A percentile compares a stretch with the other conserved stretches of the same genome.
phyloP scores from a whole-genome alignment of 2,113 vertebrate genomes.

The Rousettus leschenaultii region DNA sequence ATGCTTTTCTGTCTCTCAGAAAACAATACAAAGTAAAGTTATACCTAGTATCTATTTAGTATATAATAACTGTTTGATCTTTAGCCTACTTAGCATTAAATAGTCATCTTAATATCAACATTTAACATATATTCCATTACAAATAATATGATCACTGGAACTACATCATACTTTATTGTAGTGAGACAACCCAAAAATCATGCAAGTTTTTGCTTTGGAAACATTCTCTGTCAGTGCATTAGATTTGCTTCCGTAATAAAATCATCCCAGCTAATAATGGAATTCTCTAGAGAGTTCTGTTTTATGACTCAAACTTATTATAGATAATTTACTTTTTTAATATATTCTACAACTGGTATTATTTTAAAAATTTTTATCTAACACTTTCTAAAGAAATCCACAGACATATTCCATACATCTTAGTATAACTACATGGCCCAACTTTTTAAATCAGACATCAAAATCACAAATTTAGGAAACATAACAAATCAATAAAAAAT shows the following conservation, averaged over 20 bases:
- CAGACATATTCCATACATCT: not conserved
- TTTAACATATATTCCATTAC: not conserved
- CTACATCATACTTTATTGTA: not conserved
- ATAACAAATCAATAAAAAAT: not conserved
- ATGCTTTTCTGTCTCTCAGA: not conserved
- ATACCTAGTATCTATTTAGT: not conserved
- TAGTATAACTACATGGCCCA: not conserved
- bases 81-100: not conserved
- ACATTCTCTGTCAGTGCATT: not conserved
- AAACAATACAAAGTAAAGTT: not conserved
- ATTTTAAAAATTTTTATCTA: slow-evolving; percentile 10
- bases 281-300: not conserved
- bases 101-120: not conserved
- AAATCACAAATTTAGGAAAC: not conserved
- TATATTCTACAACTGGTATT: slow-evolving; percentile 5
- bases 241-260: not conserved
- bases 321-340: not conserved
- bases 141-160: not conserved
- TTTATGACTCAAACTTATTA: not conserved
- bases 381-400: not conserved
- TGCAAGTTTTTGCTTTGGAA: not conserved
- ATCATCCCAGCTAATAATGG: not conserved
- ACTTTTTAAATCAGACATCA: not conserved
- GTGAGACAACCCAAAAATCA: not conserved
- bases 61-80: not conserved